A percentile compares a stretch with the other conserved stretches of the same genome.
phyloP scores from a whole-genome alignment of 2,888 invertebrate species.

The Gryllus longicercus region DNA sequence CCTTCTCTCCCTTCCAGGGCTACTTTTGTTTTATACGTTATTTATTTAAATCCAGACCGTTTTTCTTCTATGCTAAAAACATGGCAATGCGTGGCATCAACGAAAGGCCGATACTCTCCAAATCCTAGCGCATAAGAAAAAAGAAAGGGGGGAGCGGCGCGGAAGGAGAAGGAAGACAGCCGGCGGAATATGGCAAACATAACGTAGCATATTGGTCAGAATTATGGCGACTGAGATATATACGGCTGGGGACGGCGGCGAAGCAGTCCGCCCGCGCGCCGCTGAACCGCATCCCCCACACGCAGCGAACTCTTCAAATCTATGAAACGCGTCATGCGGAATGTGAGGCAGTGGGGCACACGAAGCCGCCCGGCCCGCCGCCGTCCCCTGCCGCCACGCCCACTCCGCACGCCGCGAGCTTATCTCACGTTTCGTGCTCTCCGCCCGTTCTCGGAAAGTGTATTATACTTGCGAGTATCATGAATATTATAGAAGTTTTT shows the following conservation, averaged over 20 bases:
- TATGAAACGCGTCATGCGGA: too few relatives aligned
- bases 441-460: too few relatives aligned
- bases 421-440: too few relatives aligned
- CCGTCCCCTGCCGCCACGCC: too few relatives aligned
- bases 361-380: too few relatives aligned
- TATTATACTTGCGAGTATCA: too few relatives aligned
- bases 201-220: slow-evolving; percentile 17
- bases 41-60: slow-evolving; percentile 17
- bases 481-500: too few relatives aligned
- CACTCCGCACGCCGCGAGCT: too few relatives aligned
- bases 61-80: slow-evolving; percentile 3
- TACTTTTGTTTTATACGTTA: slow-evolving; percentile 7
- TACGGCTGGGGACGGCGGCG: background rate
- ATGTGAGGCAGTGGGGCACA: too few relatives aligned
- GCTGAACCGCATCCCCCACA: too few relatives aligned
- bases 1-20: background rate
- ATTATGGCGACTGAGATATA: slow-evolving; percentile 4
- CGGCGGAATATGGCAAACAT: slow-evolving; percentile 9
- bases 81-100: background rate
- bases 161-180: background rate
- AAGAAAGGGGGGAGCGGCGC: background rate
- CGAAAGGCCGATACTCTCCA: slow-evolving; percentile 5
- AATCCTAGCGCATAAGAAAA: slow-evolving; percentile 17
- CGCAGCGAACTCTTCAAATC: too few relatives aligned
- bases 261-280: too few relatives aligned